Evolutionary conservation across 2,113 vertebrate genomes (phyloP), one percentile per base, ranked within the genome.

Genomic region (Marmota monax): DNA sequence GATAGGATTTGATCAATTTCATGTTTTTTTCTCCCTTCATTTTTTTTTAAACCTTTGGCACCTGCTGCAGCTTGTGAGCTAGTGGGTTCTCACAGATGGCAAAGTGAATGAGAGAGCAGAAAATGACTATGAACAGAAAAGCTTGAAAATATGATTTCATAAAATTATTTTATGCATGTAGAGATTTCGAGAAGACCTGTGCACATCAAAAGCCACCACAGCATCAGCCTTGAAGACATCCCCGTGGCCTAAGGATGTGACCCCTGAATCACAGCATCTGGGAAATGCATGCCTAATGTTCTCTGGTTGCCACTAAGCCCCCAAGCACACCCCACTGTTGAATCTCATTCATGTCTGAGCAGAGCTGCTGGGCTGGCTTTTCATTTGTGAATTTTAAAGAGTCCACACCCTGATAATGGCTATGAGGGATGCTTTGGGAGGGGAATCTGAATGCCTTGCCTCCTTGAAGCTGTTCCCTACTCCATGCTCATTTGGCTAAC

Each of bases 1-100:
- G 73, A 45, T 39, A 74, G 58, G 34, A 77, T 94, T 93, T 83
- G 34, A 89, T 96, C 51, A 32, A 84, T 89, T 85, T 76, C 29
- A 58, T 84, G 37, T 14, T 87, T 86, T n/a, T 48, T 86, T 20
- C 29, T 69, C 77, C 69, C 16, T 27, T 88, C 37, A 61, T 72
- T 89, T 82, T 51, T 89, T 89, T 95, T 89, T 80, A 96, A 92
- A 92, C 51, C 74, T 88, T 92, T 89, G 86, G 80, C 79, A 94
- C 95, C 96, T 94, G 91, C 89, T 14, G 29, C 39, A 39, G 61
- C 20, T 11, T 67, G 9, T 42, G 63, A 42, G 7, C 5, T 8
- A 45, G 51, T 14, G 20, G 2, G 61, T 61, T 65, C 95, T 65
- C 89, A 61, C 92, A 89, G 95, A 92, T n/a, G 63, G 92, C 58